Percentiles rank a stretch among this genome's conserved stretches.
These are phyloP conservation scores for Drosophila subquinaria DNA, from an alignment of 2,888 invertebrate species.

Conservation along the genomic window DNA sequence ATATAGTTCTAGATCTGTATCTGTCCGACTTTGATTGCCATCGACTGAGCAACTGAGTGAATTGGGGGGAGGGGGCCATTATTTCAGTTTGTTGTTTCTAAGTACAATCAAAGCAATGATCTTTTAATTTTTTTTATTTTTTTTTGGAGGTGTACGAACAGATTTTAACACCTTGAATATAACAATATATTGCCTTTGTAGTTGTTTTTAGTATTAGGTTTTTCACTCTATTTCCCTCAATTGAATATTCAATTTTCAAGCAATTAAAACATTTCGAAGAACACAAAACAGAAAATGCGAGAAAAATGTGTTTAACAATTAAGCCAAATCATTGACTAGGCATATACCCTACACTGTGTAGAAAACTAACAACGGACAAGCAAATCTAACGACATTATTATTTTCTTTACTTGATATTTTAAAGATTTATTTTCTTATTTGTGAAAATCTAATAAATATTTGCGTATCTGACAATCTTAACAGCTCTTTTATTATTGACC, in stretches of 20 bases:
- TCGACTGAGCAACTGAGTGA: conserved; percentile 3
- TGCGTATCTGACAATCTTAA: not conserved
- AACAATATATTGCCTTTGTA: conserved; percentile 22
- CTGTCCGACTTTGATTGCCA: conserved; percentile 55
- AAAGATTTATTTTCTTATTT: no score
- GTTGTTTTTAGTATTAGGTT: conserved; percentile 20
- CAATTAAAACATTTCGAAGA: conserved; percentile 74
- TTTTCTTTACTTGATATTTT: no score
- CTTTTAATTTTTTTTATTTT: not conserved
- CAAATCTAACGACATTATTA: no score
- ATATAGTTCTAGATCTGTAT: conserved; percentile 21
- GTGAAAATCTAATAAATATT: no score
- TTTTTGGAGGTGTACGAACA: conserved; percentile 21
- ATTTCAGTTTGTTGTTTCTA: conserved; percentile 48
- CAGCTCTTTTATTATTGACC: not conserved
- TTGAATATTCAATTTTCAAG: conserved; percentile 72
- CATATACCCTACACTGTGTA: conserved; percentile 1
- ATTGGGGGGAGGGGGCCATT: conserved; percentile 15
- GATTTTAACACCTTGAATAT: conserved; percentile 53
- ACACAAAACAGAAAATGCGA: conserved; percentile 42
- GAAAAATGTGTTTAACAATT: not conserved
- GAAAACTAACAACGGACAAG: not conserved
- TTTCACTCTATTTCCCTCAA: conserved; percentile 52
- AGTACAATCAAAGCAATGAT: conserved; percentile 59
- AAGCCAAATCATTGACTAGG: not conserved